Evolutionary conservation across 2,888 invertebrate genomes (phyloP).

Genomic region (Resseliella maxima): DNA sequence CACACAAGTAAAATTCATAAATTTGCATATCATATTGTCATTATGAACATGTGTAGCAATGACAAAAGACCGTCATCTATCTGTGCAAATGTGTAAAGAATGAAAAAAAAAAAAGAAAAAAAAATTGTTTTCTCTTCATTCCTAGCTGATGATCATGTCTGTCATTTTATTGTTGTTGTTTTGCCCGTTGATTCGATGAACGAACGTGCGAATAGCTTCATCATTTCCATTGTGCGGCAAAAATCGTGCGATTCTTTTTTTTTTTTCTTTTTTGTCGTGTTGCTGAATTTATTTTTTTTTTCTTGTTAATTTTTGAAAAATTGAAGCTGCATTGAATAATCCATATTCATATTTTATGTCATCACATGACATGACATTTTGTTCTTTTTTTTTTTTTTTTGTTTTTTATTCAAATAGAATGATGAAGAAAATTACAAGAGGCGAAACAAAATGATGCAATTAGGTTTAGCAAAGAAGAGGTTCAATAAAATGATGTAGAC

Average conservation of each 20-base stretch:
- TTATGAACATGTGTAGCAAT: conserved; percentile 42
- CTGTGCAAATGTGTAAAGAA: not conserved
- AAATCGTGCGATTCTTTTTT: not conserved
- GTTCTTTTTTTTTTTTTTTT: too few relatives aligned
- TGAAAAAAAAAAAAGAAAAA: too few relatives aligned
- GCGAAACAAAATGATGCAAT: not conserved
- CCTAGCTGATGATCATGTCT: not conserved
- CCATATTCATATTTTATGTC: not conserved
- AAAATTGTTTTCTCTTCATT: conserved; percentile 13
- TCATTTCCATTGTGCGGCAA: conserved; percentile 3
- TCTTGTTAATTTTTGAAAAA: not conserved
- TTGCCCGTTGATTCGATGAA: not conserved
- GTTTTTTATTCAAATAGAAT: too few relatives aligned
- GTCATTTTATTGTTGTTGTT: not conserved
- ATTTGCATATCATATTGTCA: conserved; percentile 53
- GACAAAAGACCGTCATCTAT: conserved; percentile 45
- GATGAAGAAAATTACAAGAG: not conserved
- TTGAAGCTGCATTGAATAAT: conserved; percentile 12
- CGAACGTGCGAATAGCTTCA: conserved; percentile 39
- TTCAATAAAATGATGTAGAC: not conserved
- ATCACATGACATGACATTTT: not conserved
- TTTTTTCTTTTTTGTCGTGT: too few relatives aligned
- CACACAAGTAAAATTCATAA: not conserved
- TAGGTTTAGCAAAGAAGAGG: not conserved
- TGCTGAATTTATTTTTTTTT: too few relatives aligned